Percentiles rank a stretch among this genome's conserved stretches.
Conservation (phyloP, 1,140 invertebrate species). For the Subanguina moxae region DNA sequence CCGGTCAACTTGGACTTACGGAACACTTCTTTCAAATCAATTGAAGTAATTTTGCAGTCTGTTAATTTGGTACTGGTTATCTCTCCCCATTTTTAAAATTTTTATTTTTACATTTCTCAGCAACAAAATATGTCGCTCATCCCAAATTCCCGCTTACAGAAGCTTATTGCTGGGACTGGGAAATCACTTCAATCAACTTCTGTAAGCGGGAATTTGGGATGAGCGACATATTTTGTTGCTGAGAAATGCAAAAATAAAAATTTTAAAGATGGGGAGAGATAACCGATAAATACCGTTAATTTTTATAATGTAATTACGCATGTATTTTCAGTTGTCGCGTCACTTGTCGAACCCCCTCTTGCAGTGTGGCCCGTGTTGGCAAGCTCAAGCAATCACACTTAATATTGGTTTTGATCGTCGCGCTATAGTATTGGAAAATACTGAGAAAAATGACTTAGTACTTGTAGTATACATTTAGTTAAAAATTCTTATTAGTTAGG, state of each 20-base stretch:
- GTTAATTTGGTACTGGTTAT: slow-evolving; percentile 2
- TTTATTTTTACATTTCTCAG: too few species aligned
- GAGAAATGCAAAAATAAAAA: too few species aligned
- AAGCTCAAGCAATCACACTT: slow-evolving; percentile 3
- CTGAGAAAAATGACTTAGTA: slow-evolving; percentile 7
- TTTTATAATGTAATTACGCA: not conserved
- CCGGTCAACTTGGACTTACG: slow-evolving; percentile 5
- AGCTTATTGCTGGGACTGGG: too few species aligned
- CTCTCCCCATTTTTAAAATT: too few species aligned
- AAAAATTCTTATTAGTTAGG: not conserved
- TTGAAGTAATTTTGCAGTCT: slow-evolving; percentile 6
- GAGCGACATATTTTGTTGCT: too few species aligned
- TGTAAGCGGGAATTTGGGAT: too few species aligned
- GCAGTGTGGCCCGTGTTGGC: slow-evolving; percentile 14
- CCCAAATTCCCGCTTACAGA: not conserved
- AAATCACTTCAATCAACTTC: too few species aligned
- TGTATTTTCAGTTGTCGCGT: slow-evolving; percentile 15
- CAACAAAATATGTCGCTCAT: too few species aligned
- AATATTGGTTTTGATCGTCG: slow-evolving; percentile 16
- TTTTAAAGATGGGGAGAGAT: too few species aligned
- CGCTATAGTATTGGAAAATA: slow-evolving; percentile 12
- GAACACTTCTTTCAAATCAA: slow-evolving; percentile 13
- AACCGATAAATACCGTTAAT: too few species aligned
- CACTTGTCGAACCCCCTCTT: slow-evolving; percentile 12
- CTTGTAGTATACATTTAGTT: slow-evolving; percentile 13